Evolutionary conservation across 2,888 invertebrate genomes (phyloP).

Genomic region (Athrips mouffetella): DNA sequence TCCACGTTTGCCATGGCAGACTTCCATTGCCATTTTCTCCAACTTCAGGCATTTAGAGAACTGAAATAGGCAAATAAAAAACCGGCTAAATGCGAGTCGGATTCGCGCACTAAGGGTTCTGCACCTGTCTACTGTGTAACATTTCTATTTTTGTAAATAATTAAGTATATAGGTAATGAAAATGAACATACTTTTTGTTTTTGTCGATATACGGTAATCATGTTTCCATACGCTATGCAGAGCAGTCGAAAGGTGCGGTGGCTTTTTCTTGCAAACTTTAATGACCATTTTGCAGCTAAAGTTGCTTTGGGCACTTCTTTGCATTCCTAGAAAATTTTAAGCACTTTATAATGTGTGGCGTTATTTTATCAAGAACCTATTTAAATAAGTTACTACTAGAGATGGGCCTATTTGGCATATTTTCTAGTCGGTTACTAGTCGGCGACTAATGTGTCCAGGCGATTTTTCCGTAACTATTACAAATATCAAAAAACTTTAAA

Average conservation of each 20-base stretch:
- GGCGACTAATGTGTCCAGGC: no score
- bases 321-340: constrained; percentile 35
- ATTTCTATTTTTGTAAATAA: no score
- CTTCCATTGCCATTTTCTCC: constrained; percentile 42
- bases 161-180: no score
- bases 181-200: constrained; percentile 37
- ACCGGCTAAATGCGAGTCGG: background rate
- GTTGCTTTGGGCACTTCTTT: constrained; percentile 60
- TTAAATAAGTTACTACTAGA: no score
- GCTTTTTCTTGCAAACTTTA: constrained; percentile 70
- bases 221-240: constrained; percentile 74
- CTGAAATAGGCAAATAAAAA: constrained; percentile 28
- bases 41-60: constrained; percentile 43
- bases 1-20: constrained; percentile 49
- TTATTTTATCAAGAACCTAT: background rate
- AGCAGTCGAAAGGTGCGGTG: constrained; percentile 74
- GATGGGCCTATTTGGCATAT: no score
- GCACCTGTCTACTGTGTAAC: no score
- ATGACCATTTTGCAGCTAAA: constrained; percentile 77
- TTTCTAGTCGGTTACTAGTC: no score
- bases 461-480: no score
- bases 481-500: no score
- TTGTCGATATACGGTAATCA: constrained; percentile 47
- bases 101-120: background rate
- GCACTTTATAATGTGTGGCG: background rate